phyloP scores from a whole-genome alignment of 2,888 invertebrate species.

The Megaustenia siamemsis region DNA sequence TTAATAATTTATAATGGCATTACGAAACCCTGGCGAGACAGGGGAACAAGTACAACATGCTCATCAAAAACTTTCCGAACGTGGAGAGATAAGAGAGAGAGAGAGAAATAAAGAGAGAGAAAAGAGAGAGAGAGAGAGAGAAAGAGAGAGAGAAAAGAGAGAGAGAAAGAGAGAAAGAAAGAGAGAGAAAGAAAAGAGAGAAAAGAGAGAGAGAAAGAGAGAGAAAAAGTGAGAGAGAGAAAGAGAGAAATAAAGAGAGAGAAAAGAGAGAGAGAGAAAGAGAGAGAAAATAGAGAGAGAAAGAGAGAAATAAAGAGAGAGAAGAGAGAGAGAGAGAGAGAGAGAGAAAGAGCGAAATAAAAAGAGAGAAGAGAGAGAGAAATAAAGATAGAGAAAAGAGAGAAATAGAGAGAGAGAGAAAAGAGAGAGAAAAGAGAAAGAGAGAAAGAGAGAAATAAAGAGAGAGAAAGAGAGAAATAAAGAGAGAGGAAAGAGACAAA shows the following conservation, averaged over 20 bases:
- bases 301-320: background rate
- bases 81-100: background rate
- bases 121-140: background rate
- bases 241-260: background rate
- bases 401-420: too few species aligned
- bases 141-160: background rate
- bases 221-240: too few species aligned
- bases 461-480: too few species aligned
- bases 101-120: background rate
- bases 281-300: too few species aligned
- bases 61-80: too few species aligned
- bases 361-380: too few species aligned
- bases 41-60: too few species aligned
- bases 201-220: conserved; percentile 26
- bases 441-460: background rate
- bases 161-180: background rate
- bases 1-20: too few species aligned
- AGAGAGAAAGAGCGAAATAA: too few species aligned
- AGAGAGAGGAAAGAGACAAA: too few species aligned
- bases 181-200: conserved; percentile 20
- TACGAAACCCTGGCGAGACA: too few species aligned
- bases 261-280: background rate
- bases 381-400: too few species aligned
- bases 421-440: background rate
- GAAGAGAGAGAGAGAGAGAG: background rate